These are phyloP conservation scores for Quadriops clusia DNA, from an alignment of 2,888 invertebrate species.

Conservation along the genomic window DNA sequence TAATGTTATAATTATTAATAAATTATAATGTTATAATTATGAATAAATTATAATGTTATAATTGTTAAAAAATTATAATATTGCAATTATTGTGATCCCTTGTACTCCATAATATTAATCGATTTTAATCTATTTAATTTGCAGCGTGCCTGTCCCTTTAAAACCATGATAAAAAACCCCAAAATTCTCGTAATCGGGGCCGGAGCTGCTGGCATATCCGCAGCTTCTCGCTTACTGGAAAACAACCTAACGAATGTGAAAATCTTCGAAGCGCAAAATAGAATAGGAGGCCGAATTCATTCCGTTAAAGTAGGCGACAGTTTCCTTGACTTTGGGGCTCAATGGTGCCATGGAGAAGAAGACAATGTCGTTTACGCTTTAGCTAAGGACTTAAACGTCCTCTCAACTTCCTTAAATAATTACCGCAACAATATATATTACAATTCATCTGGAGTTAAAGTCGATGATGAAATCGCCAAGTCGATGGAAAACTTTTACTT, in stretches of 20 bases:
- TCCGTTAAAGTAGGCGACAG: conserved; percentile 18
- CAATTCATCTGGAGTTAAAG: conserved; percentile 22
- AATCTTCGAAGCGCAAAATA: conserved; percentile 35
- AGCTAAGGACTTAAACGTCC: conserved; percentile 26
- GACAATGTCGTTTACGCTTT: conserved; percentile 30
- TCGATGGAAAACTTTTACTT: too few relatives aligned
- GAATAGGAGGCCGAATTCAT: conserved; percentile 31
- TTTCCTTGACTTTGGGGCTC: conserved; percentile 28
- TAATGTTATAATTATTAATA: too few relatives aligned
- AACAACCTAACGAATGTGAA: conserved; percentile 38
- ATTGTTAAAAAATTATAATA: too few relatives aligned
- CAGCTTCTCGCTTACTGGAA: conserved; percentile 38
- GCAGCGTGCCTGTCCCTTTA: too few relatives aligned
- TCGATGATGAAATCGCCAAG: conserved; percentile 25
- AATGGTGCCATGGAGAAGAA: conserved; percentile 35
- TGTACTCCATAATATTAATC: too few relatives aligned
- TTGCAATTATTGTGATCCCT: too few relatives aligned
- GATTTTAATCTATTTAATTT: too few relatives aligned
- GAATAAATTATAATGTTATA: too few relatives aligned
- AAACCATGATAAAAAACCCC: conserved; percentile 14
- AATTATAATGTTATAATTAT: too few relatives aligned
- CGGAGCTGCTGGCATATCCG: conserved; percentile 45
- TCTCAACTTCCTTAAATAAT: conserved; percentile 34
- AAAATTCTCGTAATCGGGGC: conserved; percentile 45
- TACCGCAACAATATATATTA: conserved; percentile 26